Conservation (phyloP, 2,797 vertebrate species). For the Lutjanus argentimaculatus region DNA sequence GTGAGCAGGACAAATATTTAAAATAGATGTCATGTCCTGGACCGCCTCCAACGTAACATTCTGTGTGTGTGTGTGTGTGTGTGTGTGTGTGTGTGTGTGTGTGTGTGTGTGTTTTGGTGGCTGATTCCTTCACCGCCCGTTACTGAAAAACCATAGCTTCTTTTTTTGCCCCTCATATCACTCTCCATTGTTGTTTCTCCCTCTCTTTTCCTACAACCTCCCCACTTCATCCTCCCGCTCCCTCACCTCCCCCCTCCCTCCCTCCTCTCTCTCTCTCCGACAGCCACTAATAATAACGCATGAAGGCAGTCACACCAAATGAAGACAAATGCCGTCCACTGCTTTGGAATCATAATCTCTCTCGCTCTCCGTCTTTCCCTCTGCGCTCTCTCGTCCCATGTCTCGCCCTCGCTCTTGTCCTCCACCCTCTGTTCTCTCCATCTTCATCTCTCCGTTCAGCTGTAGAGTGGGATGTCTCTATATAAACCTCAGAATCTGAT, state of each 20-base stretch:
- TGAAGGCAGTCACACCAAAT: slow-evolving; percentile 98
- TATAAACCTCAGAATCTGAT: slow-evolving; percentile 15
- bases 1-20: slow-evolving; percentile 71
- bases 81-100: slow-evolving; percentile 22
- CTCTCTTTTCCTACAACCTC: slow-evolving; percentile 27
- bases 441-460: slow-evolving; percentile 20
- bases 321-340: slow-evolving; percentile 97
- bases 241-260: slow-evolving; percentile 18
- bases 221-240: slow-evolving; percentile 26
- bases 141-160: slow-evolving; percentile 43
- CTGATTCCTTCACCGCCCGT: slow-evolving; percentile 17
- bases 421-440: slow-evolving; percentile 25
- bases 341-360: slow-evolving; percentile 94
- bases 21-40: slow-evolving; percentile 72
- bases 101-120: slow-evolving; percentile 35
- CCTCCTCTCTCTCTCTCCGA: slow-evolving; percentile 75
- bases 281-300: slow-evolving; percentile 99
- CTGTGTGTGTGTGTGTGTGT: slow-evolving; percentile 32
- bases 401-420: slow-evolving; percentile 24
- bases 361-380: slow-evolving; percentile 20
- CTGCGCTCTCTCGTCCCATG: slow-evolving; percentile 18
- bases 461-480: slow-evolving; percentile 30
- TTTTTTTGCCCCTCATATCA: slow-evolving; percentile 33
- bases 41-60: slow-evolving; percentile 44
- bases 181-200: slow-evolving; percentile 45